phyloP scores from a whole-genome alignment of 2,888 invertebrate species.

The Busseola fusca region DNA sequence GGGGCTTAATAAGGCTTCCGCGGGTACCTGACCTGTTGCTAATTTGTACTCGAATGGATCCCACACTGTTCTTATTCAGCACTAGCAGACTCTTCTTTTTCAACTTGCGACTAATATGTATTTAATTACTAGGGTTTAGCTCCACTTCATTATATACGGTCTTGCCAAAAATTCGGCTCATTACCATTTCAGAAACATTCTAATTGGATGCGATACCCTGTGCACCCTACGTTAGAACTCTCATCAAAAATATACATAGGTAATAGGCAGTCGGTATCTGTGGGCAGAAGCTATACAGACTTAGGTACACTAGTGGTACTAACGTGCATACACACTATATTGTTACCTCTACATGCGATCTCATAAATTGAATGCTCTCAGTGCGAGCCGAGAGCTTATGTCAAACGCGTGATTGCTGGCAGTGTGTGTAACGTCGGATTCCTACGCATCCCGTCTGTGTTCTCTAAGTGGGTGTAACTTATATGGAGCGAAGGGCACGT shows the following conservation, averaged over 20 bases:
- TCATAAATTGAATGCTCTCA: conserved; percentile 46
- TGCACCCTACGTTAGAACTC: background rate
- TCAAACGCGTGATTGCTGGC: conserved; percentile 45
- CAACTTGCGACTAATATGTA: background rate
- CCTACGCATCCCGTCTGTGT: conserved; percentile 67
- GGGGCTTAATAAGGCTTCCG: background rate
- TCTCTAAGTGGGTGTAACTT: conserved; percentile 67
- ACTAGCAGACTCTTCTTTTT: background rate
- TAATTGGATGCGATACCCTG: background rate
- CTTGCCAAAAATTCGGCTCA: background rate
- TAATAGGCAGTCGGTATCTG: background rate
- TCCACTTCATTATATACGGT: background rate
- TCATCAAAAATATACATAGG: background rate
- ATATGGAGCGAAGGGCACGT: conserved; percentile 59
- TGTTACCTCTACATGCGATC: conserved; percentile 18
- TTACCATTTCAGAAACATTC: background rate
- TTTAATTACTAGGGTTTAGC: background rate
- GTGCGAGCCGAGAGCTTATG: conserved; percentile 34
- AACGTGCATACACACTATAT: conserved; percentile 24
- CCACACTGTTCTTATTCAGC: background rate
- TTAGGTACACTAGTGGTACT: conserved; percentile 23
- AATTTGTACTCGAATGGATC: conserved; percentile 1
- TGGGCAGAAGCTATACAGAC: conserved; percentile 12
- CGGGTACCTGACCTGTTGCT: background rate
- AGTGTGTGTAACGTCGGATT: conserved; percentile 57